Base-by-base conservation (phyloP, 2,888 invertebrate species). In the Ligdia adustata region DNA sequence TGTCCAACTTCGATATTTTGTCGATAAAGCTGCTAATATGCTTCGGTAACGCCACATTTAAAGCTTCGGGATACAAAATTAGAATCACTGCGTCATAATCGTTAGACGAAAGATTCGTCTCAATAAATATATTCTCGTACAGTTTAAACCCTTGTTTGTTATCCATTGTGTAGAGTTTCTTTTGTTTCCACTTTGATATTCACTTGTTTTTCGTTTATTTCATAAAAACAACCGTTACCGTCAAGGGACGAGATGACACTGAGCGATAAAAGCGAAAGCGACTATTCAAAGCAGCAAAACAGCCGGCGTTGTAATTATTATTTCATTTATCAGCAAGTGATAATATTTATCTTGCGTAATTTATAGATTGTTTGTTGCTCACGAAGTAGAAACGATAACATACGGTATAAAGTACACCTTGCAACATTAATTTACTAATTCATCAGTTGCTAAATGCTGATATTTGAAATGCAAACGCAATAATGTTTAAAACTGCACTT, bases 31-130 rank as follows among this genome's bases (percentile, higher is more conserved):
- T 84, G 0, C 65, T 72, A 0, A 90, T 79, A 9, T 82, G 75
- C 11, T 79, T 68, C 0, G 91, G 91, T 5, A 91, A 70, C 0
- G 77, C 68, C 0, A 82, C 75, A 2, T 81, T 80, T 3, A 89
- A 72, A 0, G 91, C 90, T 14, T 89, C 84, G 0, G 92, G 92
- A 32, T 91, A 91, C 0, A 92, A 71, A 0, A 94, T 86, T 0
- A 93, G 69, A 3, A 94, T 79, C 2, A 94, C 91, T 0, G 93
- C 92, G 64, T 94, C 94, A 64, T 94, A 94, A 35, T 91, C 90
- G 6, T 78, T 62, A 1, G 90, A 90, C 57, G 79, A 78, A 1
- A 89, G 56, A 48, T 84, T 87, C 0, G 80, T 83, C 64, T 90
- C 89, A 1, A 90, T 82, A 26, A 85, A 89, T n/a, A 90, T 67